These are phyloP conservation scores for Tympanuchus pallidicinctus DNA, from an alignment of 2,113 vertebrate genomes.

Conservation along the genomic window DNA sequence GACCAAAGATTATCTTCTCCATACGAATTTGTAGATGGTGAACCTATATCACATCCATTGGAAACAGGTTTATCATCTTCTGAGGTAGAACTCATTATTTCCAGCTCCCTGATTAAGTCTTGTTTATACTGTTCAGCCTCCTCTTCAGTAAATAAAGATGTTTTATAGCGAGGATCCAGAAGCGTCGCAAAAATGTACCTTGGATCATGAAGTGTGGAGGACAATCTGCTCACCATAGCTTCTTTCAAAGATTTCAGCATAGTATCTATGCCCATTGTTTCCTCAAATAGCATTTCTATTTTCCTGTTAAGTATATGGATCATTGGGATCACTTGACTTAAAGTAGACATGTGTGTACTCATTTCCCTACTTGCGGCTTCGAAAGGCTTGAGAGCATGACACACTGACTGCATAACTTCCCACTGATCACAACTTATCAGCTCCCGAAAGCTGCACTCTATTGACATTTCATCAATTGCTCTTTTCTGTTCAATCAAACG, in stretches of 20 bases:
- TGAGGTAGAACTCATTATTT: slow-evolving; percentile 91
- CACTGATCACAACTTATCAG: slow-evolving; percentile 97
- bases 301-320: slow-evolving; percentile 95
- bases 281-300: slow-evolving; percentile 94
- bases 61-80: slow-evolving; percentile 78
- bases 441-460: slow-evolving; percentile 94
- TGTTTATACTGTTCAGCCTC: slow-evolving; percentile 94
- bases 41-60: slow-evolving; percentile 82
- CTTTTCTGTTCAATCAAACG: slow-evolving; percentile 93
- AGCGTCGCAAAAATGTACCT: slow-evolving; percentile 93
- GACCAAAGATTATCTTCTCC: slow-evolving; percentile 92
- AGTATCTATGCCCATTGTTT: slow-evolving; percentile 96
- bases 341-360: slow-evolving; percentile 89
- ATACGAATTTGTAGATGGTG: slow-evolving; percentile 75
- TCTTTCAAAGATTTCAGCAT: slow-evolving; percentile 95
- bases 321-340: slow-evolving; percentile 97
- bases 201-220: slow-evolving; percentile 89
- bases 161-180: slow-evolving; percentile 96
- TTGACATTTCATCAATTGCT: slow-evolving; percentile 91
- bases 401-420: slow-evolving; percentile 97
- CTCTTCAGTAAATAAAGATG: slow-evolving; percentile 94
- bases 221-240: slow-evolving; percentile 91
- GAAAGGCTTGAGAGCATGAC: slow-evolving; percentile 93
- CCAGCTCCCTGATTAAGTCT: slow-evolving; percentile 92
- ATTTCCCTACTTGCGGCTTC: slow-evolving; percentile 94